These are phyloP conservation scores for Syrphus vitripennis DNA, from an alignment of 2,888 invertebrate species.

Conservation along the genomic window DNA sequence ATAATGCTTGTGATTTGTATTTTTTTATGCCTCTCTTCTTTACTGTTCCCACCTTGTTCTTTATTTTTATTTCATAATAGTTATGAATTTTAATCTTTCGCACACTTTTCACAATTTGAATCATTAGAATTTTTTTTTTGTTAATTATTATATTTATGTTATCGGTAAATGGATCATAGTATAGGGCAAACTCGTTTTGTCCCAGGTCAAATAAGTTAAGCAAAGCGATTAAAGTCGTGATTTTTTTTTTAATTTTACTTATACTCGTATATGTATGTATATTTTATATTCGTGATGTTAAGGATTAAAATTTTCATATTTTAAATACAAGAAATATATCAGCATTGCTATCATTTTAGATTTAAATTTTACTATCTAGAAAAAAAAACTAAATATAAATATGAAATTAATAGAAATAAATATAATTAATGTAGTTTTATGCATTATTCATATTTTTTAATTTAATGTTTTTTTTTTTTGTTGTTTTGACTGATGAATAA, in stretches of 20 bases:
- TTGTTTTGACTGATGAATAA: background rate
- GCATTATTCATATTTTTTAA: constrained; percentile 41
- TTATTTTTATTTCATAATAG: background rate
- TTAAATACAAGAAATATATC: background rate
- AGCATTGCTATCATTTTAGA: constrained; percentile 2
- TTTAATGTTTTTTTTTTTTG: background rate
- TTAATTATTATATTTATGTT: background rate
- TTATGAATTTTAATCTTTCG: background rate
- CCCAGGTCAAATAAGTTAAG: background rate
- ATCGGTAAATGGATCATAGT: background rate
- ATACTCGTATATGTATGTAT: too few species aligned
- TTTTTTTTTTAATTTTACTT: background rate
- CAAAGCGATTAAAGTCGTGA: background rate
- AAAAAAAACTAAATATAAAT: background rate
- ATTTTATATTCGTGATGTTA: constrained; percentile 17
- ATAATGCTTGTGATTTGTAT: constrained; percentile 18
- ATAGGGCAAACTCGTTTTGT: background rate
- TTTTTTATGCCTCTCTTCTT: constrained; percentile 9
- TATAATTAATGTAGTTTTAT: constrained; percentile 53
- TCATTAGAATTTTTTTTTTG: background rate
- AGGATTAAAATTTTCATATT: constrained; percentile 18
- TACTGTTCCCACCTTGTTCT: constrained; percentile 16
- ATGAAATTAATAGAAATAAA: constrained; percentile 52
- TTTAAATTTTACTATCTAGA: background rate
- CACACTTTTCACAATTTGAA: background rate